phyloP scores from a whole-genome alignment of 2,888 invertebrate species.

The Agonopterix arenella region DNA sequence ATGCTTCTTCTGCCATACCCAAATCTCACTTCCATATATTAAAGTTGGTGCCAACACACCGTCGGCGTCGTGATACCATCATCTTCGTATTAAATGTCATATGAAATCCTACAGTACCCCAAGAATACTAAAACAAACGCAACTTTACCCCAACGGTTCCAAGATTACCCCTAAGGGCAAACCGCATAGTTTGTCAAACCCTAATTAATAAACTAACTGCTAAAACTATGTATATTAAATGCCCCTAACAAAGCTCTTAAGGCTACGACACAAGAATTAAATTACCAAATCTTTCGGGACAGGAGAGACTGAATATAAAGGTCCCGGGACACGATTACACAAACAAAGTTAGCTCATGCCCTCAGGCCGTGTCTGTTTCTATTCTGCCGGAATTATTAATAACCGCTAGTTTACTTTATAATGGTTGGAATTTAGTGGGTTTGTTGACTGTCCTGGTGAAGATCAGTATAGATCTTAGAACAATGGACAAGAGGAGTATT shows the following conservation, averaged over 20 bases:
- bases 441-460: too few species aligned
- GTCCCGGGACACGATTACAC: slow-evolving; percentile 20
- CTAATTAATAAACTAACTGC: slow-evolving; percentile 48
- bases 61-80: too few species aligned
- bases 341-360: slow-evolving; percentile 19
- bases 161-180: slow-evolving; percentile 10
- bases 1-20: too few species aligned
- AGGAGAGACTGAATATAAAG: background rate
- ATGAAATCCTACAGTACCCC: too few species aligned
- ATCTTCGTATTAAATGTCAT: too few species aligned
- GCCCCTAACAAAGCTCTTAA: slow-evolving; percentile 4
- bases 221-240: background rate
- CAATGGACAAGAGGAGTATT: too few species aligned
- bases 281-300: too few species aligned
- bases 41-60: too few species aligned
- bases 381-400: slow-evolving; percentile 15
- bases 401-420: slow-evolving; percentile 1
- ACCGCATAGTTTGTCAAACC: slow-evolving; percentile 58
- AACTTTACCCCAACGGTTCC: background rate
- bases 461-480: too few species aligned
- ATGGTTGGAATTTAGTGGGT: background rate
- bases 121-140: too few species aligned
- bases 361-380: slow-evolving; percentile 16
- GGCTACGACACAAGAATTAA: too few species aligned
- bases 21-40: too few species aligned